Percentiles rank a stretch among this genome's conserved stretches.
Conservation (phyloP, 2,797 vertebrate genomes). For the Halcyon leucocephala region DNA sequence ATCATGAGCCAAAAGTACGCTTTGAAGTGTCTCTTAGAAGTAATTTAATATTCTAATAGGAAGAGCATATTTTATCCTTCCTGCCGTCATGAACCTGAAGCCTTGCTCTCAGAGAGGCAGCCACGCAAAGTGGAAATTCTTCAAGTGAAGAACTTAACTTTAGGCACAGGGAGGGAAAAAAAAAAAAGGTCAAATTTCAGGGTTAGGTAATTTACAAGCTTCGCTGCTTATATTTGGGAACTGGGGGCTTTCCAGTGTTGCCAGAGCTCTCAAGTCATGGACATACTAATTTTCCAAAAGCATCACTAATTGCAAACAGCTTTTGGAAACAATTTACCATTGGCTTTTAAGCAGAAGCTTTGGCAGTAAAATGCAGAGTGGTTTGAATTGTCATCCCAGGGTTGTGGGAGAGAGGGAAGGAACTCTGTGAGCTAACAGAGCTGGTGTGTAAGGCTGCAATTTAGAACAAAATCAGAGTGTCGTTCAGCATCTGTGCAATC, state of each 20-base stretch:
- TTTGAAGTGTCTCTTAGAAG: slow-evolving; percentile 25
- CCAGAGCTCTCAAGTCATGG: neutral
- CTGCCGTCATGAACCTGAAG: neutral
- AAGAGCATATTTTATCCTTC: neutral
- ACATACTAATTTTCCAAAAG: neutral
- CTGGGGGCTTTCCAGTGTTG: neutral
- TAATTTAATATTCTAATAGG: neutral
- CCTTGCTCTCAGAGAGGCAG: neutral
- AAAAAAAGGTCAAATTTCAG: neutral
- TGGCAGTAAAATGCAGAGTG: neutral
- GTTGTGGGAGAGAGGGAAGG: neutral
- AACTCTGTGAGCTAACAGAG: neutral
- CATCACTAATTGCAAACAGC: neutral
- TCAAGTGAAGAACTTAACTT: neutral
- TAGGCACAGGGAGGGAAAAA: neutral
- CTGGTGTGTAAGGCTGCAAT: neutral
- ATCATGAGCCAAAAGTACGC: neutral
- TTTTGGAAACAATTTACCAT: neutral
- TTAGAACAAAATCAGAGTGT: neutral
- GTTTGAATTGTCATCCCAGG: neutral
- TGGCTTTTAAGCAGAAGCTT: neutral
- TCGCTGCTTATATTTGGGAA: neutral
- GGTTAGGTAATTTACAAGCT: neutral
- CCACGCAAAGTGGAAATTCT: neutral
- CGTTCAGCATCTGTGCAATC: fast-evolving